Evolutionary conservation across 2,113 vertebrate species (phyloP).

Genomic region (Elanus axillaris): DNA sequence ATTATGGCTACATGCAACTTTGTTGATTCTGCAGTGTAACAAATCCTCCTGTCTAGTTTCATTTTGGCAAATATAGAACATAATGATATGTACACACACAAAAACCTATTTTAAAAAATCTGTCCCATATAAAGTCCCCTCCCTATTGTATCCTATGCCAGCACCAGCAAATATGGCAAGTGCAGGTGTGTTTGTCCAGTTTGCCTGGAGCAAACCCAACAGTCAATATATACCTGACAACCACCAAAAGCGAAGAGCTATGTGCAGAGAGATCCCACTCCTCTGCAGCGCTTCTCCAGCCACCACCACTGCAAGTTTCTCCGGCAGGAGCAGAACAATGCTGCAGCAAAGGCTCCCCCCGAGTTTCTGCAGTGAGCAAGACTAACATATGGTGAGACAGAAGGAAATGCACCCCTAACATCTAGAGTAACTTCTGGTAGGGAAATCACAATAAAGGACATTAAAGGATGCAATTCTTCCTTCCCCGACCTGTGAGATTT

Average conservation of each 20-base stretch:
- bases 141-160: rapidly evolving
- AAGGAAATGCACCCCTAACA: not conserved
- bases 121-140: not conserved
- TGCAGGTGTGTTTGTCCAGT: not conserved
- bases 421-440: not conserved
- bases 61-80: not conserved
- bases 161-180: not conserved
- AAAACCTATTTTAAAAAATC: not conserved
- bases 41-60: not conserved
- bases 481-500: not conserved
- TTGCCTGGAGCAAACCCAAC: not conserved
- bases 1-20: not conserved
- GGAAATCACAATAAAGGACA: not conserved
- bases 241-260: not conserved
- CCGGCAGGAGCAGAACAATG: not conserved
- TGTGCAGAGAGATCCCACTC: too few species aligned
- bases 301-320: not conserved
- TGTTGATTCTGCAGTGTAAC: not conserved
- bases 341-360: too few species aligned
- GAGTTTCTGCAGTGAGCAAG: not conserved
- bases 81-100: not conserved
- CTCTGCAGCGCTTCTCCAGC: not conserved
- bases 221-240: not conserved
- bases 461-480: not conserved
- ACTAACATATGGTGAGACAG: not conserved